These are phyloP conservation scores for Morone saxatilis DNA, from an alignment of 2,113 vertebrate genomes.

Conservation along the genomic window DNA sequence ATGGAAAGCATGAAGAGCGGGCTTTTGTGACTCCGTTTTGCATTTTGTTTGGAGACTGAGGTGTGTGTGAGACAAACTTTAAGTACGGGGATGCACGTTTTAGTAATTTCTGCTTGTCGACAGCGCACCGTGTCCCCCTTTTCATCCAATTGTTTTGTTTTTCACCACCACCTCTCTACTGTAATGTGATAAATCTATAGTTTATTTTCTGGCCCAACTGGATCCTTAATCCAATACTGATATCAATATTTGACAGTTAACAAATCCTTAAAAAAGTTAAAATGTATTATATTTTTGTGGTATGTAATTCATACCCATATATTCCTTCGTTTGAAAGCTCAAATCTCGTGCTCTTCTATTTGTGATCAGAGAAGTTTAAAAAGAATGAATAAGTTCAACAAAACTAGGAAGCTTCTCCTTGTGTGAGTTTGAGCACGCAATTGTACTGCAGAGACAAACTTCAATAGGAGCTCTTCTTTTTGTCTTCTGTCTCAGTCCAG, in stretches of 20 bases:
- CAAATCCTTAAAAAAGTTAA: not conserved
- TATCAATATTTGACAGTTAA: not conserved
- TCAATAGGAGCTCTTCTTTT: not conserved
- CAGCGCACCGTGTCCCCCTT: not conserved
- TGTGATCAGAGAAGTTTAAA: no score
- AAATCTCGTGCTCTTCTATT: no score
- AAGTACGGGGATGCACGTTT: conserved; percentile 20
- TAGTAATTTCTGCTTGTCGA: conserved; percentile 10
- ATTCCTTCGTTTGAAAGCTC: no score
- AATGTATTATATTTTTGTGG: no score
- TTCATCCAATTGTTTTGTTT: not conserved
- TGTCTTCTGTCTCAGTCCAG: not conserved
- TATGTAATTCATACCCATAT: no score
- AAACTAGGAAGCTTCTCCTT: no score
- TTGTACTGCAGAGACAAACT: not conserved
- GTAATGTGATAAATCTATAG: not conserved
- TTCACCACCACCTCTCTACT: not conserved
- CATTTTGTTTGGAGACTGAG: conserved; percentile 58
- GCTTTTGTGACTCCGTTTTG: conserved; percentile 73
- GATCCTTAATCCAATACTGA: not conserved
- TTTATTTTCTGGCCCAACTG: not conserved
- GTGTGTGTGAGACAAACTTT: conserved; percentile 45
- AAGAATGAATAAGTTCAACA: no score
- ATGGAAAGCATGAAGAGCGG: conserved; percentile 62
- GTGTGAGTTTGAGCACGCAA: no score